Conservation (phyloP, 2,113 vertebrate genomes). For the Phodopus roborovskii region DNA sequence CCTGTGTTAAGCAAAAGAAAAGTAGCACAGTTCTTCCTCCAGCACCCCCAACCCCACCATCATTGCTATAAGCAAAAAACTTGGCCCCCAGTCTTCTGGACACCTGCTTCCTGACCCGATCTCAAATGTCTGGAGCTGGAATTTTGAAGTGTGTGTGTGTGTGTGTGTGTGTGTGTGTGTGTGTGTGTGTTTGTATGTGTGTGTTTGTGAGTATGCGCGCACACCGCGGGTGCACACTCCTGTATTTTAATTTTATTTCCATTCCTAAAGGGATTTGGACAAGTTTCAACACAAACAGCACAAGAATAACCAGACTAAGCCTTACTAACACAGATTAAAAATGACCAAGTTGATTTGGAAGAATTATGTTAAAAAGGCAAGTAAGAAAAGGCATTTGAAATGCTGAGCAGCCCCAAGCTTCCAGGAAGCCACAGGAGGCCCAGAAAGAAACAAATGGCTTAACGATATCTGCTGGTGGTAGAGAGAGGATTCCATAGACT, state of each 20-base stretch:
- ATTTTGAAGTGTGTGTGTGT: background rate
- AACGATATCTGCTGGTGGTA: background rate
- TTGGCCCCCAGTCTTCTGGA: background rate
- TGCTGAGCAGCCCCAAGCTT: background rate
- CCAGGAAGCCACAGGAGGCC: background rate
- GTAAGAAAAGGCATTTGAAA: background rate
- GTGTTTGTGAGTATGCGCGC: too few relatives aligned
- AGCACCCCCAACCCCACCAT: background rate
- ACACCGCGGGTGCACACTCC: too few relatives aligned
- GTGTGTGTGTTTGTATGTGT: too few relatives aligned
- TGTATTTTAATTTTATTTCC: background rate
- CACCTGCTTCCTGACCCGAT: background rate
- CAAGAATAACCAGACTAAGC: constrained; percentile 14
- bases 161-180: background rate
- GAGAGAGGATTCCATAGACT: background rate
- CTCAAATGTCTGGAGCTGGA: background rate
- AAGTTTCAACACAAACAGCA: constrained; percentile 13
- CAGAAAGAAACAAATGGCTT: background rate
- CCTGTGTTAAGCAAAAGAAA: background rate
- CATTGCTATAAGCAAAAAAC: background rate
- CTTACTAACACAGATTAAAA: constrained; percentile 19
- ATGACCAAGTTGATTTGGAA: constrained; percentile 25
- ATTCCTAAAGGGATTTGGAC: constrained; percentile 31
- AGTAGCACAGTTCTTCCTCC: background rate
- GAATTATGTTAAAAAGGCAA: constrained; percentile 23